A percentile compares a stretch with the other conserved stretches of the same genome.
These are phyloP conservation scores for Heliconius eleuchia DNA, from an alignment of 1,140 invertebrate species.

Conservation along the genomic window DNA sequence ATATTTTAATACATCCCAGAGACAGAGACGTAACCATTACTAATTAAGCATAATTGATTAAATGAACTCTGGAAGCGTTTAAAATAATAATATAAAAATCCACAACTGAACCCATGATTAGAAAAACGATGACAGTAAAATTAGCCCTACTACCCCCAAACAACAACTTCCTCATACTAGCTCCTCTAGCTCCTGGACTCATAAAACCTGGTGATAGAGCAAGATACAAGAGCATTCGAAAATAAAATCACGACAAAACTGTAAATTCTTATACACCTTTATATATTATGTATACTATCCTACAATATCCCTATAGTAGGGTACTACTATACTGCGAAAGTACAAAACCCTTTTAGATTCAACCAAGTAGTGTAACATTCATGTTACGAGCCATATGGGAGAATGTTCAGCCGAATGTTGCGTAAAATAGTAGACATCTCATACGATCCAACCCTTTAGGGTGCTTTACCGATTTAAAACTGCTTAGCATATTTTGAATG, in stretches of 20 bases:
- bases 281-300: neutral
- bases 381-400: conserved; percentile 5
- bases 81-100: no score
- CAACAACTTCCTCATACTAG: neutral
- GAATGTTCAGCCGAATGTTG: neutral
- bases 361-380: conserved; percentile 3
- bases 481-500: conserved; percentile 4
- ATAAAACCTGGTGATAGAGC: no score
- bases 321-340: neutral
- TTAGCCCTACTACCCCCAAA: no score
- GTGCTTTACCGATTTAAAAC: neutral
- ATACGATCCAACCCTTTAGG: conserved; percentile 2
- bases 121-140: no score
- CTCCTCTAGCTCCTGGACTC: no score
- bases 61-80: no score
- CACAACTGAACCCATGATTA: no score
- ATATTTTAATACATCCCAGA: no score
- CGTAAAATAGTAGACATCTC: conserved; percentile 10
- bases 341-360: conserved; percentile 6
- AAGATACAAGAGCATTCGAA: no score
- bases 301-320: neutral
- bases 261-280: neutral
- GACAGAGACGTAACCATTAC: no score
- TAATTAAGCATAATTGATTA: no score
- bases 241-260: neutral